Evolutionary conservation across 2,113 vertebrate genomes (phyloP), one percentile per base, ranked within the genome.

Genomic region (Beaufortia kweichowensis): DNA sequence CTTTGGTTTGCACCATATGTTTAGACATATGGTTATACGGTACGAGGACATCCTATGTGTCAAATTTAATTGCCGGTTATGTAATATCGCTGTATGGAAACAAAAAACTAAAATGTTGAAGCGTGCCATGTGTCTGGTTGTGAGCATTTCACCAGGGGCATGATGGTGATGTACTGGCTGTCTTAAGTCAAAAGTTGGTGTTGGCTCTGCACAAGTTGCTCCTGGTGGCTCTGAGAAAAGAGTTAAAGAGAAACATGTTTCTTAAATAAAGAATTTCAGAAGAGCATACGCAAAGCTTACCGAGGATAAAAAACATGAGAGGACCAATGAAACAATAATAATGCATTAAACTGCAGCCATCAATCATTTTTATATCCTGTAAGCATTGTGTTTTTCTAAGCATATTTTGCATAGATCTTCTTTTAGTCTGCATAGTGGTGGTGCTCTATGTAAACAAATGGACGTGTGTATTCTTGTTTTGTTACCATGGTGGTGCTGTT

Each of bases 81-180:
- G 68, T 72, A 65, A 62, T 73, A 29, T 41, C 43, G 33, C 24
- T 41, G 28, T 24, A 31, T 43, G 26, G 29, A 39, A 57, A 70
- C 5, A 24, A 15, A 26, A 48, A 70, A 61, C 53, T 21, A 41
- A 33, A 43, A 43, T 21, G 23, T 4, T 28, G 35, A 65, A 43
- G 56, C 15, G 14, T 74, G 39, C 67, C 62, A 71, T 63, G 43
- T 62, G 55, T 26, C 19, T 60, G 6, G 53, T 17, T 67, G 67
- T 68, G 21, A 67, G 19, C 9, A 6, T 17, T 89, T 88, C 84
- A 96, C 94, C 94, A 87, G 77, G 0, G 93, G 93, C 46, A 94
- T 89, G 5, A 95, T 21, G 0, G 79, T 86, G 77, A 95, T 92
- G 79, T 93, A 43, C 7, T 81, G 78, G 46, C 84, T 46, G 1